Base-by-base conservation (phyloP, 2,888 invertebrate species). In the Drosophila neonasuta region DNA sequence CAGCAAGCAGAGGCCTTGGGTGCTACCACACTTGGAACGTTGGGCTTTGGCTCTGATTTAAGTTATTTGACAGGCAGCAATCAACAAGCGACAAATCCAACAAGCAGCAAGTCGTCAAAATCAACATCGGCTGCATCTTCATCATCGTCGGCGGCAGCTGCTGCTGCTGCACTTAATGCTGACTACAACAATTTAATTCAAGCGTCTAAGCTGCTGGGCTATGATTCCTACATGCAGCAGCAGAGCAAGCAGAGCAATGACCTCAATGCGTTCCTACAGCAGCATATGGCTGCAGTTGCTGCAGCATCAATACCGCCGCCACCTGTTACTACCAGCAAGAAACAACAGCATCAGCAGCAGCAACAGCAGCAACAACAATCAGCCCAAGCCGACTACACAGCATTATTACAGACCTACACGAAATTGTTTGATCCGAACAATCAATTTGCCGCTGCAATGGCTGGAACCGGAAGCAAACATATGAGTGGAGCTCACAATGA, bases 1-100 rank as follows among this genome's bases (percentile, higher is more conserved):
- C 91, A 91, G 64, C 91, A 91, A 68, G 91, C 91, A 0, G 90
- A 91, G 62, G 90, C 90, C 1, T 66, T 91, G 60, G 91, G 91
- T 0, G 90, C 90, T 24, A 90, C 90, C 2, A 91, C 91, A 3
- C 67, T 91, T 49, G 90, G 91, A 7, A 90, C 90, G 0, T 64
- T 91, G 13, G 90, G 91, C 5, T 90, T 91, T 69, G 89, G 89
- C 1, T 78, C 89, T 2, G 90, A 90, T 63, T 89, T 91, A 44
- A 89, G 89, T 30, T 90, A 90, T 66, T 66, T 91, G 32, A 88
- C 90, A 1, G 88, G 90, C n/a, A 80, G 17, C n/a, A 80, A 30
- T 45, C 74, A 50, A 20, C 58, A 54, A 6, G 32, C 49, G 1
- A 34, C 58, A 4, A 71, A 61, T 58, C 50, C 75, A 10, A 44